Evolutionary conservation across 1,140 invertebrate genomes (phyloP).

Genomic region (Ptiloglossa arizonensis): DNA sequence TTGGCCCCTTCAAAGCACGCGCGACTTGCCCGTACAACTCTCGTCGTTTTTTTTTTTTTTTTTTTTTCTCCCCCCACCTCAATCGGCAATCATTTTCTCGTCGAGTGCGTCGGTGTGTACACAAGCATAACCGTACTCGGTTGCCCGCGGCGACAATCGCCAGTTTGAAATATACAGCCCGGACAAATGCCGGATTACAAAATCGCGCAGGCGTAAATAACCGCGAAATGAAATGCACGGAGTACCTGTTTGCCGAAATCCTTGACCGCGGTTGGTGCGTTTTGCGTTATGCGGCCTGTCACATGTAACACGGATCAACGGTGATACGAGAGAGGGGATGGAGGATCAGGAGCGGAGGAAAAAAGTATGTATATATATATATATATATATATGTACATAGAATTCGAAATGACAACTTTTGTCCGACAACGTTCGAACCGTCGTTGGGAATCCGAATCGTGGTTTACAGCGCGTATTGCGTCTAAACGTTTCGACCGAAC

Average conservation of each 20-base stretch:
- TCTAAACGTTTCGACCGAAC: background rate
- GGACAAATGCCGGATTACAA: conserved; percentile 61
- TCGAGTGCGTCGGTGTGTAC: conserved; percentile 38
- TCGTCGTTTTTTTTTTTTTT: conserved; percentile 34
- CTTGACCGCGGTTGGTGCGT: conserved; percentile 45
- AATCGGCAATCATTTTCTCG: conserved; percentile 65
- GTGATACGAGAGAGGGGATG: background rate
- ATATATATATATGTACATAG: no score
- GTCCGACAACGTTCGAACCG: background rate
- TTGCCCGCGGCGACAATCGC: conserved; percentile 49
- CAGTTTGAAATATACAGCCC: conserved; percentile 52
- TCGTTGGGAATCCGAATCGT: background rate
- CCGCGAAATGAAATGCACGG: conserved; percentile 62
- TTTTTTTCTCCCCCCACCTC: no score
- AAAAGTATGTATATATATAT: background rate
- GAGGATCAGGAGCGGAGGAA: no score
- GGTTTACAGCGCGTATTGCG: background rate
- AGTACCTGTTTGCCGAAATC: conserved; percentile 57
- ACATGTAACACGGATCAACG: background rate
- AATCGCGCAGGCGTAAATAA: conserved; percentile 64
- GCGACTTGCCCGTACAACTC: background rate
- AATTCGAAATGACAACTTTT: conserved; percentile 28
- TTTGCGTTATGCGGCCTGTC: conserved; percentile 46
- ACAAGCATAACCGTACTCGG: conserved; percentile 33
- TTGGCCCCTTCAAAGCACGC: conserved; percentile 43